A percentile compares a stretch with the other conserved stretches of the same genome.
These are phyloP conservation scores for Pluvianellus socialis DNA, from an alignment of 2,113 vertebrate genomes.

Conservation along the genomic window DNA sequence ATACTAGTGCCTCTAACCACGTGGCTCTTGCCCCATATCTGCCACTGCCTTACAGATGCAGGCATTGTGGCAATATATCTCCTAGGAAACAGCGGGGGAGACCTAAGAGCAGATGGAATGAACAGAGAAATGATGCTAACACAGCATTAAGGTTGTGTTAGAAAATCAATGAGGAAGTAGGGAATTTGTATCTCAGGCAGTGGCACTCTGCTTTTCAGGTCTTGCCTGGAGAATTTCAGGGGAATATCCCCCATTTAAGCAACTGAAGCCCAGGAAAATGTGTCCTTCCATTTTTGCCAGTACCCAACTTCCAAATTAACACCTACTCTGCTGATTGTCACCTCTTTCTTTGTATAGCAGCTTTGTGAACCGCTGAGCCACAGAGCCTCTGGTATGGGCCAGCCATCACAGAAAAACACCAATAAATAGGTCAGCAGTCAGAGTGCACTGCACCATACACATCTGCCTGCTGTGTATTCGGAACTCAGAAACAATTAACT, in stretches of 20 bases:
- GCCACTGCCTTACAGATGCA: slow-evolving; percentile 45
- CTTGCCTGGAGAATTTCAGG: background rate
- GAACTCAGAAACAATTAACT: background rate
- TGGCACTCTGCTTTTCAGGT: background rate
- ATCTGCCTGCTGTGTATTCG: background rate
- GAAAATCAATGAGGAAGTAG: slow-evolving; percentile 46
- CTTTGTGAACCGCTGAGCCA: background rate
- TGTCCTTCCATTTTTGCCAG: background rate
- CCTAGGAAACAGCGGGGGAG: slow-evolving; percentile 59
- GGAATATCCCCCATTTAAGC: background rate
- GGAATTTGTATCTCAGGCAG: background rate
- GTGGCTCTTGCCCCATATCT: slow-evolving; percentile 35
- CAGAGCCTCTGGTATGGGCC: background rate
- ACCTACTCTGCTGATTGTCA: background rate
- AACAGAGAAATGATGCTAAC: slow-evolving; percentile 48
- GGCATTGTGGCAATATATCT: background rate
- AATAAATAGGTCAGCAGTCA: background rate
- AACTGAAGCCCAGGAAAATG: background rate
- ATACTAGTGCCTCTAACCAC: background rate
- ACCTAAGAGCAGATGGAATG: slow-evolving; percentile 46
- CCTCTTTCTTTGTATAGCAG: background rate
- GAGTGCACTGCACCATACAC: background rate
- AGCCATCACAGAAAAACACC: background rate
- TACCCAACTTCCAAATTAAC: background rate
- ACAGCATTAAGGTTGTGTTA: slow-evolving; percentile 47